phyloP scores from a whole-genome alignment of 2,113 vertebrate genomes.

The Scophthalmus maximus region DNA sequence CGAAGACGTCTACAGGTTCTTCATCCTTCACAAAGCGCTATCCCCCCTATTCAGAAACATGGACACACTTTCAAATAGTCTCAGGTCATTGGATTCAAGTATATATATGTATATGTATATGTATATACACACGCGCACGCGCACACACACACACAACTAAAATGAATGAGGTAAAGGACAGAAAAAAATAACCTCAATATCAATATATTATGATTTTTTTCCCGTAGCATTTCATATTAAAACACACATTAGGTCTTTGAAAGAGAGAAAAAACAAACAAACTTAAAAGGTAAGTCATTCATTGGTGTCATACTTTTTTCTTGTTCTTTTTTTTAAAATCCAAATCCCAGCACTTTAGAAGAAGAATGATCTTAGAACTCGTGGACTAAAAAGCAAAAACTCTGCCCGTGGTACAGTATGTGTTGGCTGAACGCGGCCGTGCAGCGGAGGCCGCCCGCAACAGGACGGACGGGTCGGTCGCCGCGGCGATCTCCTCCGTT shows the following conservation, averaged over 20 bases:
- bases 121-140: too few relatives aligned
- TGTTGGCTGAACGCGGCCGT: conserved; percentile 38
- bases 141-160: conserved; percentile 47
- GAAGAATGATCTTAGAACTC: conserved; percentile 49
- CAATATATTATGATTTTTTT: conserved; percentile 71
- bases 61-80: conserved; percentile 68
- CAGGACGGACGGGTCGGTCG: conserved; percentile 30
- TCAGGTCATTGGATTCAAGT: conserved; percentile 78
- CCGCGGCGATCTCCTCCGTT: conserved; percentile 24
- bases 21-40: conserved; percentile 65
- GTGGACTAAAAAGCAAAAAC: conserved; percentile 44
- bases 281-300: conserved; percentile 78
- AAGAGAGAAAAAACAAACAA: conserved; percentile 68
- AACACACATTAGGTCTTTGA: conserved; percentile 61
- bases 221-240: conserved; percentile 65
- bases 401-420: conserved; percentile 44
- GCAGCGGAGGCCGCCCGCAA: conserved; percentile 38
- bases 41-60: conserved; percentile 76
- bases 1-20: conserved; percentile 52
- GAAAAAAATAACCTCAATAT: conserved; percentile 55
- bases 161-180: conserved; percentile 66
- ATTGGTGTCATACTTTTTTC: conserved; percentile 77
- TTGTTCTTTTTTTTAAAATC: conserved; percentile 48
- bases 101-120: conserved; percentile 50
- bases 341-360: conserved; percentile 71